Conservation (phyloP, 2,113 vertebrate species). For the Paramisgurnus dabryanus region DNA sequence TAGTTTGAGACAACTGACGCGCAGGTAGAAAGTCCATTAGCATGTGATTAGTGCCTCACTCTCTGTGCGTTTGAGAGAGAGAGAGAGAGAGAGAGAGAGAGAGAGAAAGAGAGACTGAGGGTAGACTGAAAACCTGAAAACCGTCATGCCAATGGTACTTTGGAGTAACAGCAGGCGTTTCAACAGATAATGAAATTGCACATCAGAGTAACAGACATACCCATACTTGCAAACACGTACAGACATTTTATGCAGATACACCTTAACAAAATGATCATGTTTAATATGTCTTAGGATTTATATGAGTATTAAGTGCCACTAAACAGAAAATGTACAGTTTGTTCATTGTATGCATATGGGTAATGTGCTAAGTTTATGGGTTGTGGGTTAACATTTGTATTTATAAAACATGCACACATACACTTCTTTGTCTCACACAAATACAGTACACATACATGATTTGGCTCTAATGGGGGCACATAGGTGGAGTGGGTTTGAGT, state of each 20-base stretch:
- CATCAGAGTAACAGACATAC: not conserved
- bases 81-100: constrained; percentile 15
- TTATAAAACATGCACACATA: constrained; percentile 20
- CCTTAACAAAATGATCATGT: too few species aligned
- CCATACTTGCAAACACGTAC: not conserved
- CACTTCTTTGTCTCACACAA: not conserved
- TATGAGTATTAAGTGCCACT: not conserved
- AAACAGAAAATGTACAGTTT: constrained; percentile 5
- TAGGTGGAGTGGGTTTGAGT: constrained; percentile 21
- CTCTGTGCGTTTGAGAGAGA: constrained; percentile 32
- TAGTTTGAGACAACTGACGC: constrained; percentile 60
- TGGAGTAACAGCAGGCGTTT: constrained; percentile 42
- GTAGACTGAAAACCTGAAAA: not conserved
- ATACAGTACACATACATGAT: not conserved
- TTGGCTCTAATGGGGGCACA: constrained; percentile 4
- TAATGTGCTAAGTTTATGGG: not conserved
- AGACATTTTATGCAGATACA: too few species aligned
- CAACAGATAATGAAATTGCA: constrained; percentile 15
- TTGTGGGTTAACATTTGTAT: not conserved
- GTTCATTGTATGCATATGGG: not conserved
- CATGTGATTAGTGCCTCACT: constrained; percentile 61
- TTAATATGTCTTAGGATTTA: too few species aligned
- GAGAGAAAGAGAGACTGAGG: not conserved
- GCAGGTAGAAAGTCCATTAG: constrained; percentile 62
- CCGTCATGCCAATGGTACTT: constrained; percentile 26